These are phyloP conservation scores for Hyles euphorbiae DNA, from an alignment of 1,140 invertebrate species.

Conservation along the genomic window DNA sequence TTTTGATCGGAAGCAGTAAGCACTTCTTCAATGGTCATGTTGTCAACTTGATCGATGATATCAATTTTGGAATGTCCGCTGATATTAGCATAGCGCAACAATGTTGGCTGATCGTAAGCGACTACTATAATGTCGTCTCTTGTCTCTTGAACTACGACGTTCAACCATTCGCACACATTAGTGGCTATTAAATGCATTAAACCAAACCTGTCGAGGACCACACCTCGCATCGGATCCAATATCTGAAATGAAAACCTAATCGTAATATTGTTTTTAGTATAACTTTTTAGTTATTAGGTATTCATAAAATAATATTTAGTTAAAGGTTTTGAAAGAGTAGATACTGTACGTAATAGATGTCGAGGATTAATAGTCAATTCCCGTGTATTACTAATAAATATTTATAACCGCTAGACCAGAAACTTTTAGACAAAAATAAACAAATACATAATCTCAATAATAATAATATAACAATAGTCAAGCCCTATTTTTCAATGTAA, in stretches of 20 bases:
- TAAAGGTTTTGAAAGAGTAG: too few relatives aligned
- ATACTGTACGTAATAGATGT: too few relatives aligned
- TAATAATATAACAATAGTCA: too few relatives aligned
- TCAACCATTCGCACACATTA: constrained; percentile 81
- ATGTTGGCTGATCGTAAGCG: constrained; percentile 42
- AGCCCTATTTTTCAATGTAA: too few relatives aligned
- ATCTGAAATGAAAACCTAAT: constrained; percentile 39
- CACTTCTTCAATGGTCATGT: constrained; percentile 28
- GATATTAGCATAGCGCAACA: constrained; percentile 47
- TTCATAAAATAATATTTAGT: too few relatives aligned
- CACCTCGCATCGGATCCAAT: constrained; percentile 65
- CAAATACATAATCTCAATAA: too few relatives aligned
- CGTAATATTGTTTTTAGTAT: background rate
- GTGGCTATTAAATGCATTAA: constrained; percentile 78
- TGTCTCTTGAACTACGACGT: constrained; percentile 79
- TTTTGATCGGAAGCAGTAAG: constrained; percentile 13
- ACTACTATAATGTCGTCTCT: constrained; percentile 77
- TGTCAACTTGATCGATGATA: constrained; percentile 35
- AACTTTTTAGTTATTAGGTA: too few relatives aligned
- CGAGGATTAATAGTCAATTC: too few relatives aligned
- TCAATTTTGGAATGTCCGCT: constrained; percentile 32
- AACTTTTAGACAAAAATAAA: too few relatives aligned
- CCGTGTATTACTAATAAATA: too few relatives aligned
- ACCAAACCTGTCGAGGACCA: constrained; percentile 77
- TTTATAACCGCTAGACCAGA: too few relatives aligned